These are phyloP conservation scores for Dufourea novaeangliae DNA, from an alignment of 1,140 invertebrate genomes.

Conservation along the genomic window DNA sequence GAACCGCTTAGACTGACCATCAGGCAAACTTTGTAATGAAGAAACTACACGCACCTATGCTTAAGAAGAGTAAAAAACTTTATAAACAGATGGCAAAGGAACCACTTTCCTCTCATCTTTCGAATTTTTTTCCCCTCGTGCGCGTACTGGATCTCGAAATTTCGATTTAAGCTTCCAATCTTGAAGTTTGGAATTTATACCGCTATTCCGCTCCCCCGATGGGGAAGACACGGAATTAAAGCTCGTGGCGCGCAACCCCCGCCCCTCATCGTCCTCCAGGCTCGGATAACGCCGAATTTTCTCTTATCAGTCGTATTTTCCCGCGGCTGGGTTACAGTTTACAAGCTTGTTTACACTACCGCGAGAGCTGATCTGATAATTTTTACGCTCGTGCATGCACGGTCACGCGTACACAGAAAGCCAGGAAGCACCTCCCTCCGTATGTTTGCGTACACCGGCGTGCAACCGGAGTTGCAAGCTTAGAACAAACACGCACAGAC, in stretches of 20 bases:
- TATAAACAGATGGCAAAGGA: no score
- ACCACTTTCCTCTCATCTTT: no score
- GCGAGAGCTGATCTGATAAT: background rate
- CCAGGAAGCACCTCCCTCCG: background rate
- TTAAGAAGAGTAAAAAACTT: no score
- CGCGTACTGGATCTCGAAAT: no score
- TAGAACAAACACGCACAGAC: conserved; percentile 19
- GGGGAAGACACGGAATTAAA: conserved; percentile 22
- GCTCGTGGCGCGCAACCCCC: no score
- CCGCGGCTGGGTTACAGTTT: background rate
- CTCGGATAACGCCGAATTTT: background rate
- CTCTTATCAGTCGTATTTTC: conserved; percentile 16
- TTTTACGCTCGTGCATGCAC: background rate
- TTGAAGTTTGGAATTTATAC: background rate
- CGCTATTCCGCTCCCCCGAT: background rate
- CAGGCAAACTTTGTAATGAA: no score
- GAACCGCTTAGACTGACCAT: no score
- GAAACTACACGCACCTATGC: no score
- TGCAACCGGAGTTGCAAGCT: conserved; percentile 21
- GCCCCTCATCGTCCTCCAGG: background rate
- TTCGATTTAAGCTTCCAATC: conserved; percentile 13
- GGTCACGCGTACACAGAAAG: background rate
- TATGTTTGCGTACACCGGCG: conserved; percentile 13
- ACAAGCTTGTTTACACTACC: conserved; percentile 10
- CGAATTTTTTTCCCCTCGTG: no score